Evolutionary conservation across 2,797 vertebrate species (phyloP), one percentile per base, ranked within the genome.

Genomic region (Oreonectes daqikongensis): DNA sequence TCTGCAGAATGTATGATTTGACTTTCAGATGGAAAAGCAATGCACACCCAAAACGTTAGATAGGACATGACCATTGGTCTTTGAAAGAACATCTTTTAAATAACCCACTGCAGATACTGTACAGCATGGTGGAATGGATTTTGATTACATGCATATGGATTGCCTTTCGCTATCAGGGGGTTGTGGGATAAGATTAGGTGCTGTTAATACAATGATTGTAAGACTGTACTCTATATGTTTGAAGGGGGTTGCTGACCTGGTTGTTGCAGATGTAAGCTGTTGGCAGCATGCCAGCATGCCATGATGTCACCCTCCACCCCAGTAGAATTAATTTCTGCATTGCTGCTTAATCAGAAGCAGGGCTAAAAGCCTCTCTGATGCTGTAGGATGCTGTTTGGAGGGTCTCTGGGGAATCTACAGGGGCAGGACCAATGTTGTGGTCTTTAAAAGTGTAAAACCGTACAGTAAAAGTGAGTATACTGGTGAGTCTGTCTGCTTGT

Each of bases 221-320:
- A 42, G 69, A 42, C 40, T 50, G 24, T 67, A 35, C 35, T 35
- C 35, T 35, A 59, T 75, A 67, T 68, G 53, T 60, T 17, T 20
- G 77, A n/a, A 20, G 18, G 64, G 57, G 18, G 20, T 6, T 0
- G 20, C 18, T 52, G 78, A 2, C 84, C 85, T 89, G 88, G 89
- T 26, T 65, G 20, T 53, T 75, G 79, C 67, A 66, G 66, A 92
- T 91, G 84, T 88, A 87, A 91, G 72, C 79, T 90, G 80, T 87
- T 94, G 93, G 93, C 92, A 69, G 44, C 72, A 64, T 89, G 92
- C 92, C 93, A 92, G 66, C 55, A 1, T 88, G 89, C 90, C 88
- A 92, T 95, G 93, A 94, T 93, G 92, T 94, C 93, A 94, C 92
- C 85, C 83, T 86, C 87, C 88, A 92, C 88, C 90, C 86, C 85